Evolutionary conservation across 2,888 invertebrate genomes (phyloP), one percentile per base, ranked within the genome.

Genomic region (Coelogynopora nodosa): DNA sequence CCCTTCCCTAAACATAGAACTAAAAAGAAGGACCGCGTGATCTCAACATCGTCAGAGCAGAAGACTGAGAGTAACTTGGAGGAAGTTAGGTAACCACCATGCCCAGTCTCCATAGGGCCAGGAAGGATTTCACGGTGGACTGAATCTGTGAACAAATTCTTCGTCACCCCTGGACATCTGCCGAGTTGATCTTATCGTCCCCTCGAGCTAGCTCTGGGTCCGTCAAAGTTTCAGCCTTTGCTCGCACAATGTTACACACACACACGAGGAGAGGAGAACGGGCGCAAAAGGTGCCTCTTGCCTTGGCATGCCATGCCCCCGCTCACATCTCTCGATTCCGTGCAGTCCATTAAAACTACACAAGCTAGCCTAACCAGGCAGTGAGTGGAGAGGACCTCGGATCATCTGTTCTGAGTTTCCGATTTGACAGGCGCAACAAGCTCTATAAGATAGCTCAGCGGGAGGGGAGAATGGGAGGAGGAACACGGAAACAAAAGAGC

Each of bases 361-460:
- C 49, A 49, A 49, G 49, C 10, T 18, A 5, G 10, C 18, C 10
- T 13, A 5, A 49, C 49, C 18, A 18, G 10, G 49, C 18, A 49
- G 49, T 18, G 5, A 49, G 5, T n/a, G 10, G 27, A 49, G 49
- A 10, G 5, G 49, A 49, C 18, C 5, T 49, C 18, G 74, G 5
- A 26, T 74, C 74, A 74, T 74, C 74, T 74, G 74, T 26, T 74
- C 23, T 26, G 23, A 26, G 74, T 13, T 74, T 74, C 27, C 18
- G 18, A 13, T 26, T 49, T 74, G 74, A 74, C 74, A 74, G 74
- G 74, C 5, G 74, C 74, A 74, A 74, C 74, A 74, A 74, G 74
- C 18, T 74, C 5, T 5, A 26, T 13, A 74, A n/a, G 74, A 5
- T 26, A 74, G 74, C 27, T 23, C 74, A 74, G 74, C 74, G 27